Base-by-base conservation (phyloP, 2,113 vertebrate genomes). In the Aegithalos caudatus region DNA sequence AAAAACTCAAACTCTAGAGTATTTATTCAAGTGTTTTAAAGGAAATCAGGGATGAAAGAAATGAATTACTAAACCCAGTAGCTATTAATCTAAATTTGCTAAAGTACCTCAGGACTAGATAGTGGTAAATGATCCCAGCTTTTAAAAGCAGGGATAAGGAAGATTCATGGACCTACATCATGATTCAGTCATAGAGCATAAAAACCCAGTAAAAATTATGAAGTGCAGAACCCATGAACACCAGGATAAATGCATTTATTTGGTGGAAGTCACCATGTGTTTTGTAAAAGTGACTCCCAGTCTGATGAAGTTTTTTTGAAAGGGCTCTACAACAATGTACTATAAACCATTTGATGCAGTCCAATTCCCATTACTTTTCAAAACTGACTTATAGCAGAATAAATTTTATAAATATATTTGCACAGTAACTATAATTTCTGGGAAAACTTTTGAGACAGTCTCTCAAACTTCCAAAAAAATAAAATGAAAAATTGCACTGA, bases 1-100 rank as follows among this genome's bases (percentile, higher is more conserved):
- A 84, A 81, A 47, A 33, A 4, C 0, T 35, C 27, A 80, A 81
- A 50, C 10, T 31, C 4, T 6, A 19, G 0, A 2, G 14, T 24
- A 51, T 77, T 77, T 82, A 56, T 31, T 57, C 11, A 40, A 88
- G 11, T 45, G 4, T 70, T 92, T 64, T 62, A 73, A 72, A 83
- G 23, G 38, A 79, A 64, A 50, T 35, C 16, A 67, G 38, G 44
- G 44, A 81, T 42, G 23, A 81, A 87, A 74, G 1, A 84, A 17
- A 9, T 42, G 23, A 78, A 82, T 33, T 66, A 48, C 18, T 83
- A 84, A 70, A 44, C 3, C 11, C 7, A 61, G 9, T 33, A 77
- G 56, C 28, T 56, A 42, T 37, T 48, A 2, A 53, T 13, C 50
- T 66, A 58, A 83, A 83, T 58, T 24, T 45, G 17, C 13, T 73